Evolutionary conservation across 2,888 invertebrate species (phyloP).

Genomic region (Drosophila anceps): DNA sequence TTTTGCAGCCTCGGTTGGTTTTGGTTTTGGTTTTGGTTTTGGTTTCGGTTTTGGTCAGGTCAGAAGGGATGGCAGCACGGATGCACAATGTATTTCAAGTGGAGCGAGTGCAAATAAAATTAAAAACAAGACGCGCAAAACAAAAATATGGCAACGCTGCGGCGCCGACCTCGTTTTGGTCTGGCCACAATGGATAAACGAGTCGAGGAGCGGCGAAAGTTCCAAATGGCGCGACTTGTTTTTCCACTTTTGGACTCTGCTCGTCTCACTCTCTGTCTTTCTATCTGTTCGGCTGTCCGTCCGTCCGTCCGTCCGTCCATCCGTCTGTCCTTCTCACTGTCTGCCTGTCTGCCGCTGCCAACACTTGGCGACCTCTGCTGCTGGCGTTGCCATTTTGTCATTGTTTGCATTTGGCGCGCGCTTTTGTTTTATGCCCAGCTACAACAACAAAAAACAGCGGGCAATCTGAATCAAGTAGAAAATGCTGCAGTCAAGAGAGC

Average conservation of each 20-base stretch:
- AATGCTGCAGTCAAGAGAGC: slow-evolving; percentile 9
- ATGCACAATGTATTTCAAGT: slow-evolving; percentile 79
- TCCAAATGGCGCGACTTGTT: slow-evolving; percentile 69
- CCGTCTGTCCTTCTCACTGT: neutral
- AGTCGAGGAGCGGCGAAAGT: slow-evolving; percentile 10
- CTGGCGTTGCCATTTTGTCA: slow-evolving; percentile 75
- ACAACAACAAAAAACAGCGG: slow-evolving; percentile 30
- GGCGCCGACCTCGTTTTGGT: slow-evolving; percentile 76
- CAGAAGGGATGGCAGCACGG: slow-evolving; percentile 19
- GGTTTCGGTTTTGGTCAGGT: slow-evolving; percentile 29
- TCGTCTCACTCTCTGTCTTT: slow-evolving; percentile 30
- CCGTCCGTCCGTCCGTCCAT: neutral
- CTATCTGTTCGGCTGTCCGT: neutral
- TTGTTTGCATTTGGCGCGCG: slow-evolving; percentile 79
- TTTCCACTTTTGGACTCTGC: slow-evolving; percentile 67
- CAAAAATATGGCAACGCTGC: slow-evolving; percentile 78
- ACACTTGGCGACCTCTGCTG: slow-evolving; percentile 64
- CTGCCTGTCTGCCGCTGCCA: slow-evolving; percentile 50
- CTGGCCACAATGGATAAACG: slow-evolving; percentile 59
- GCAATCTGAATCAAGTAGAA: slow-evolving; percentile 45
- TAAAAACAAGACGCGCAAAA: slow-evolving; percentile 66
- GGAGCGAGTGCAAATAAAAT: slow-evolving; percentile 77
- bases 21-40: slow-evolving; percentile 33
- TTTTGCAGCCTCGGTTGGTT: slow-evolving; percentile 48
- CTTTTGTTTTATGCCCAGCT: slow-evolving; percentile 57